Evolutionary conservation across 2,888 invertebrate genomes (phyloP).

Genomic region (Podabrus alpinus): DNA sequence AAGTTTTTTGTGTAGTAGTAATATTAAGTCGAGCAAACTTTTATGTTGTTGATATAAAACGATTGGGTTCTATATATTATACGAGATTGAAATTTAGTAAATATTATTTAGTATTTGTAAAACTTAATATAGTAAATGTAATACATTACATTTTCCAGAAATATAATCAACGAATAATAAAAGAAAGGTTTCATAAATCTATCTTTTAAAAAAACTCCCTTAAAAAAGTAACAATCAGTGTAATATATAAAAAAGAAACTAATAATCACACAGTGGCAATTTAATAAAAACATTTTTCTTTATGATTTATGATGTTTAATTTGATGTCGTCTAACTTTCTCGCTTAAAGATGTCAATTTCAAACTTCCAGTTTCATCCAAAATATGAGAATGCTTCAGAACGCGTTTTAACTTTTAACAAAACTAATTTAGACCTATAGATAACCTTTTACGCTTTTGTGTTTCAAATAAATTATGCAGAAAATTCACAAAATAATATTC

Average conservation of each 20-base stretch:
- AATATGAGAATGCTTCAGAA: slow-evolving; percentile 17
- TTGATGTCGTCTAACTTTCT: slow-evolving; percentile 26
- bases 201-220: neutral
- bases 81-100: neutral
- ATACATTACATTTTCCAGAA: neutral
- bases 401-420: slow-evolving; percentile 16
- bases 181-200: slow-evolving; percentile 7
- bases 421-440: slow-evolving; percentile 15
- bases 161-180: neutral
- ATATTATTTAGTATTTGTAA: neutral
- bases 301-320: slow-evolving; percentile 29
- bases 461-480: neutral
- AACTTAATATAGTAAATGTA: neutral
- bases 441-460: neutral
- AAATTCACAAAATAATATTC: neutral
- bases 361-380: slow-evolving; percentile 12
- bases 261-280: slow-evolving; percentile 25
- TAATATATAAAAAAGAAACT: slow-evolving; percentile 11
- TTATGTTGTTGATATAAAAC: neutral
- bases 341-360: slow-evolving; percentile 23
- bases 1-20: neutral
- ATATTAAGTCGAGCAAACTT: neutral
- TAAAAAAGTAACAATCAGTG: neutral
- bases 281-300: slow-evolving; percentile 24
- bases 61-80: neutral